phyloP scores from a whole-genome alignment of 2,113 vertebrate genomes.

The Eublepharis macularius region DNA sequence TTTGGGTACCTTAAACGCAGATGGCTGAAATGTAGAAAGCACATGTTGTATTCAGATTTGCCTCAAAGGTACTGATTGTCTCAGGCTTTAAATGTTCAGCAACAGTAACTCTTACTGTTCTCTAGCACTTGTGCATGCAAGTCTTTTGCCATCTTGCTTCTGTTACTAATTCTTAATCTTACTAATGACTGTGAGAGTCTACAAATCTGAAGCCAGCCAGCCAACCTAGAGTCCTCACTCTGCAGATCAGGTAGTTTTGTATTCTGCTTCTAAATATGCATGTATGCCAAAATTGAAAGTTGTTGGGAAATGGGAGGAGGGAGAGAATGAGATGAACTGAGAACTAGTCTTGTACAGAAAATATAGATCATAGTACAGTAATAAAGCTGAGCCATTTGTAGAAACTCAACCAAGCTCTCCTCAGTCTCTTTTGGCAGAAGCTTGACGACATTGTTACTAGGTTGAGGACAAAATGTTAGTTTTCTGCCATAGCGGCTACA shows the following conservation, averaged over 20 bases:
- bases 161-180: constrained; percentile 44
- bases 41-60: not conserved
- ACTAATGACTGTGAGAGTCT: constrained; percentile 16
- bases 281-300: not conserved
- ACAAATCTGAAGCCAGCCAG: not conserved
- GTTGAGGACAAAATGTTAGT: not conserved
- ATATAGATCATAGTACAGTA: not conserved
- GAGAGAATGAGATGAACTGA: not conserved
- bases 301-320: not conserved
- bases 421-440: not conserved
- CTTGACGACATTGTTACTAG: not conserved
- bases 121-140: not conserved
- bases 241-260: not conserved
- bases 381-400: not conserved
- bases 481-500: not conserved
- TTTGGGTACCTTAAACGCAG: not conserved
- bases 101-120: not conserved
- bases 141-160: constrained; percentile 26
- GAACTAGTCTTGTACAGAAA: not conserved
- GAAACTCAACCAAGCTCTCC: not conserved
- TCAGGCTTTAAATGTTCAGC: not conserved
- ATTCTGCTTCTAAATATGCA: not conserved
- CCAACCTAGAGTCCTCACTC: not conserved
- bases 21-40: not conserved
- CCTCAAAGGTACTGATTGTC: not conserved